Evolutionary conservation across 23 tunicate species (phyloP).

Genomic region (Clavelina lepadiformis): DNA sequence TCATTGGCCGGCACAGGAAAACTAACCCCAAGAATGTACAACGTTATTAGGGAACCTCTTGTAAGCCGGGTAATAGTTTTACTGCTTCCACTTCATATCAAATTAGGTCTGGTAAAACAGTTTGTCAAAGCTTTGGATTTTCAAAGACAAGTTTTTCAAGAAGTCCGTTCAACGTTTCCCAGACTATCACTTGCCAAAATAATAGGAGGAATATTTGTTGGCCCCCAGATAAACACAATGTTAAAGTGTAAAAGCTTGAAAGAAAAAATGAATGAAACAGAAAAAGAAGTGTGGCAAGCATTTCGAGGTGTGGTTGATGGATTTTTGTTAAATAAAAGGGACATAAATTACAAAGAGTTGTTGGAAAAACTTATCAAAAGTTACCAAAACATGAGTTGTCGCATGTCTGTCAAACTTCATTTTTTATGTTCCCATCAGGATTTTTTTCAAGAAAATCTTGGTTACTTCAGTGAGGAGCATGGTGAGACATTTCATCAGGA

Average conservation of each 20-base stretch:
- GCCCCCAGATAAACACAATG: too few species aligned
- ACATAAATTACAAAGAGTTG: neutral
- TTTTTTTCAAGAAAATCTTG: constrained; percentile 28
- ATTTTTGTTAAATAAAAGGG: constrained; percentile 12
- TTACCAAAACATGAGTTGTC: neutral
- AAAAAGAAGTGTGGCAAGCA: constrained; percentile 16
- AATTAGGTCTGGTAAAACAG: neutral
- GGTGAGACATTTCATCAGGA: constrained; percentile 20
- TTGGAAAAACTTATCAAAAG: too few species aligned
- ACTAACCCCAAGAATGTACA: neutral
- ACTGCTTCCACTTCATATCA: constrained; percentile 4
- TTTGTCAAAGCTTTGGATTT: constrained; percentile 23
- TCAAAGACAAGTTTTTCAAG: constrained; percentile 9
- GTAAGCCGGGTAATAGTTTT: constrained; percentile 16
- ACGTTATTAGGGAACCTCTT: constrained; percentile 18
- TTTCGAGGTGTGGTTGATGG: too few species aligned
- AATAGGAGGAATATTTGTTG: neutral
- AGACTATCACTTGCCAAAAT: constrained; percentile 9
- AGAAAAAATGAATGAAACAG: constrained; percentile 2
- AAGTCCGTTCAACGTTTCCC: constrained; percentile 14
- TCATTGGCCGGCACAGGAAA: constrained; percentile 8
- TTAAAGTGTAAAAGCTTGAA: constrained; percentile 15
- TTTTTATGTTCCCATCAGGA: constrained; percentile 24
- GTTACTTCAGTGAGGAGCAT: constrained; percentile 18
- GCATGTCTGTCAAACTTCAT: constrained; percentile 32